Evolutionary conservation across 2,797 vertebrate genomes (phyloP).

Genomic region (Falco cherrug): DNA sequence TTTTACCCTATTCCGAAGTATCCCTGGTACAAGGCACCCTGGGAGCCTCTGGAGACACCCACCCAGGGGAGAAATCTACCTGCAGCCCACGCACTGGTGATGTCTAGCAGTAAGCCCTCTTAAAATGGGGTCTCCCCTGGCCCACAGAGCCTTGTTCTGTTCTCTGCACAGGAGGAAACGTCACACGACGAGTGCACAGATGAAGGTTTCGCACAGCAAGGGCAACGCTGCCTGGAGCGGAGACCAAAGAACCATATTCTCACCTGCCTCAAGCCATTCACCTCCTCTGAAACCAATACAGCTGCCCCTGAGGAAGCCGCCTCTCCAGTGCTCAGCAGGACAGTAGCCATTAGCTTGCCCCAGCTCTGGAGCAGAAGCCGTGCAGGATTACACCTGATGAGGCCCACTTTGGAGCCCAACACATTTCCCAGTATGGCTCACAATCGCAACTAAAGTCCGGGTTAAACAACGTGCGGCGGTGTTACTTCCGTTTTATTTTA

Average conservation of each 20-base stretch:
- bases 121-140: not conserved
- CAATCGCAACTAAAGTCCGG: conserved; percentile 22
- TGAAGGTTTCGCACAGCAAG: not conserved
- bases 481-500: conserved; percentile 36
- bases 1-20: not conserved
- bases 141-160: not conserved
- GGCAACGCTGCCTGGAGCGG: not conserved
- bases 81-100: not conserved
- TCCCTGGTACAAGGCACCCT: not conserved
- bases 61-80: not conserved
- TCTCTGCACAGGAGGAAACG: not conserved
- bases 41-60: not conserved
- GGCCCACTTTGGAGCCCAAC: not conserved
- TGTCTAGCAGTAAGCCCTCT: not conserved
- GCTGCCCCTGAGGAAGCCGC: accelerated
- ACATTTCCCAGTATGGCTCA: not conserved
- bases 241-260: not conserved
- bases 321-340: not conserved
- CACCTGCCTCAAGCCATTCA: not conserved
- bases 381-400: not conserved
- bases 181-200: accelerated
- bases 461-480: not conserved
- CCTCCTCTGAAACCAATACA: not conserved
- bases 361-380: not conserved
- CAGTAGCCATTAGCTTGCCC: not conserved